Evolutionary conservation across 64 coral and sea anemone genomes (phyloP).

Genomic region (Dendronephthya gigantea): DNA sequence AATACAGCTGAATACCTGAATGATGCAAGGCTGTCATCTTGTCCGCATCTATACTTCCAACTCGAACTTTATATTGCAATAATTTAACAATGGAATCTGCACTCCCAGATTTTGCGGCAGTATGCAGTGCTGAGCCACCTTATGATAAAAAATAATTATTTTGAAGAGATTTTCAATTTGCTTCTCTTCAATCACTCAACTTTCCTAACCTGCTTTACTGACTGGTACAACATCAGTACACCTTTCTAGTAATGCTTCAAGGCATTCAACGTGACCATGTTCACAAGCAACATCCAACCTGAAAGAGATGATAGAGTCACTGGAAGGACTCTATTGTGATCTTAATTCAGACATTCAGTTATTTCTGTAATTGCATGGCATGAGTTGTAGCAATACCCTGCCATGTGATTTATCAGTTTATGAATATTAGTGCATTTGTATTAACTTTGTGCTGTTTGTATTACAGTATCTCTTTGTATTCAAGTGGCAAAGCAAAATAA

Average conservation of each 20-base stretch:
- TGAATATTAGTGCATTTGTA: too few relatives aligned
- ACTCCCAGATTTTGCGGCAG: slow-evolving; percentile 26
- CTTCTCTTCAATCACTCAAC: too few relatives aligned
- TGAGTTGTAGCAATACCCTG: too few relatives aligned
- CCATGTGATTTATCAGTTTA: too few relatives aligned
- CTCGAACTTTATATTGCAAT: slow-evolving; percentile 22
- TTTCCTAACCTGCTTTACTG: slow-evolving; percentile 33
- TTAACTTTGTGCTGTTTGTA: too few relatives aligned
- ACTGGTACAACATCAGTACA: slow-evolving; percentile 28
- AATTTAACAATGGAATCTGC: slow-evolving; percentile 20
- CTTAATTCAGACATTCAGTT: too few relatives aligned
- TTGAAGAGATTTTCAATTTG: not conserved
- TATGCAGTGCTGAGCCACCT: slow-evolving; percentile 40
- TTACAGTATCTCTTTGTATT: too few relatives aligned
- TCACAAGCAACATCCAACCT: slow-evolving; percentile 42
- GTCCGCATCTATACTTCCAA: slow-evolving; percentile 25
- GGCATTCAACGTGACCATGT: slow-evolving; percentile 36
- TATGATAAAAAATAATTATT: not conserved
- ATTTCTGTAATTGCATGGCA: not conserved
- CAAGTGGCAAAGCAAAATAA: too few relatives aligned
- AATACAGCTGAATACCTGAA: not conserved
- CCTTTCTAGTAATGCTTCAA: slow-evolving; percentile 32
- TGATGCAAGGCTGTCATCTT: slow-evolving; percentile 49
- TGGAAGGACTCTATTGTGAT: too few relatives aligned
- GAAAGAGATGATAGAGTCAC: not conserved